A percentile compares a stretch with the other conserved stretches of the same genome.
phyloP scores from a whole-genome alignment of 2,888 invertebrate genomes.

The Arrhopalites spinosus region DNA sequence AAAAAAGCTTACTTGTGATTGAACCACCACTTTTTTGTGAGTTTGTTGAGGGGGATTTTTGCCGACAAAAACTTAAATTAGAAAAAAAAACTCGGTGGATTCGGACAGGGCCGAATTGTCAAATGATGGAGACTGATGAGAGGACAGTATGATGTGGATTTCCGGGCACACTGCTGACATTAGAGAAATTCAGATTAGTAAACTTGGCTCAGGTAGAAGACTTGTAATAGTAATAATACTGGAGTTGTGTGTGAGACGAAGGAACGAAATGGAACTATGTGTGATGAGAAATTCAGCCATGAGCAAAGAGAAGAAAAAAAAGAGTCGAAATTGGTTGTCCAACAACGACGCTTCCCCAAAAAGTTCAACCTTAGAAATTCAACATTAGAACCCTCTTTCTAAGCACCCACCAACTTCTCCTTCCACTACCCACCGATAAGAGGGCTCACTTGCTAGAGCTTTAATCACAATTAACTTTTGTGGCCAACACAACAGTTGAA shows the following conservation, averaged over 20 bases:
- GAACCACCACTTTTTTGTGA: too few relatives aligned
- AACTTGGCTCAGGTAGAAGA: constrained; percentile 21
- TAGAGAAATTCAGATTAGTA: constrained; percentile 18
- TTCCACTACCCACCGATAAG: not conserved
- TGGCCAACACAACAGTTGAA: too few relatives aligned
- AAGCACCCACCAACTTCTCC: not conserved
- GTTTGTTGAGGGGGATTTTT: too few relatives aligned
- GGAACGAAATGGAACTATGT: constrained; percentile 12
- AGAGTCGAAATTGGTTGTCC: not conserved
- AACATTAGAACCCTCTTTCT: not conserved
- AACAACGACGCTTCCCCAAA: not conserved
- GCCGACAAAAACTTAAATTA: too few relatives aligned
- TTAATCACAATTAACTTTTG: too few relatives aligned
- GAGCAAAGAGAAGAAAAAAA: constrained; percentile 28
- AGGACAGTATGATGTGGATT: not conserved
- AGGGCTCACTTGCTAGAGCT: not conserved
- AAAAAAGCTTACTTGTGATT: too few relatives aligned
- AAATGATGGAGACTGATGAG: not conserved
- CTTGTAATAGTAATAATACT: constrained; percentile 17
- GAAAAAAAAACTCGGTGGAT: too few relatives aligned
- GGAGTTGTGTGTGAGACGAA: constrained; percentile 11
- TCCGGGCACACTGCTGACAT: constrained; percentile 13
- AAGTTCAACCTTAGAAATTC: not conserved
- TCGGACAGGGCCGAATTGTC: not conserved
- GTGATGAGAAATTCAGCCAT: constrained; percentile 23